Evolutionary conservation across 92 coral and sea anemone genomes (phyloP).

Genomic region (Palythoa caribaeorum): DNA sequence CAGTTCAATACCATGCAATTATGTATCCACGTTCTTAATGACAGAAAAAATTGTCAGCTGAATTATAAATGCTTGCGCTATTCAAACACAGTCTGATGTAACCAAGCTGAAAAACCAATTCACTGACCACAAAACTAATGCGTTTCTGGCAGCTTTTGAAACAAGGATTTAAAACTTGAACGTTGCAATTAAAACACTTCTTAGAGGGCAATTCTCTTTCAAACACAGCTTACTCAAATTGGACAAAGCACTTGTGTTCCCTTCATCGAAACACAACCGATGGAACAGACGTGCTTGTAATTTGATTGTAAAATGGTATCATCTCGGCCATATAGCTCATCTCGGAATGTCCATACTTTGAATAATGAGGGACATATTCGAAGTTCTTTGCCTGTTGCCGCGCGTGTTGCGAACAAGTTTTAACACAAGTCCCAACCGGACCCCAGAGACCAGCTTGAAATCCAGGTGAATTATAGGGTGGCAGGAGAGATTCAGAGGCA

Average conservation of each 20-base stretch:
- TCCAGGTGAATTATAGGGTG: slow-evolving; percentile 43
- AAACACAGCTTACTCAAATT: not conserved
- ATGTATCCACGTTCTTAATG: slow-evolving; percentile 50
- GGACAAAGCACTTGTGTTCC: not conserved
- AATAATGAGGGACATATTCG: slow-evolving; percentile 57
- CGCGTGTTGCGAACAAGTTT: slow-evolving; percentile 84
- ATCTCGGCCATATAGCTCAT: slow-evolving; percentile 65
- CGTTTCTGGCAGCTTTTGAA: slow-evolving; percentile 28
- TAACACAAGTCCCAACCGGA: slow-evolving; percentile 76
- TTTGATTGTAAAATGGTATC: slow-evolving; percentile 66
- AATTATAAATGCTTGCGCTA: slow-evolving; percentile 27
- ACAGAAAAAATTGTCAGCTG: slow-evolving; percentile 50
- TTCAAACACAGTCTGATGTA: slow-evolving; percentile 32
- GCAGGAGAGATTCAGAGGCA: slow-evolving; percentile 54
- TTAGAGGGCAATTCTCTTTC: not conserved
- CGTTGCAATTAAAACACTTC: not conserved
- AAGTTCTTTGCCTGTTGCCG: slow-evolving; percentile 61
- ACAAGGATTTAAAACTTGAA: slow-evolving; percentile 29
- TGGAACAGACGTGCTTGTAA: slow-evolving; percentile 56
- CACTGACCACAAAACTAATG: slow-evolving; percentile 25
- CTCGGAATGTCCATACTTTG: slow-evolving; percentile 67
- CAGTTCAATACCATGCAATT: slow-evolving; percentile 58
- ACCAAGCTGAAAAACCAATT: slow-evolving; percentile 7
- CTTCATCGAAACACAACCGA: slow-evolving; percentile 70
- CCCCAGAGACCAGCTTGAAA: slow-evolving; percentile 82